These are phyloP conservation scores for Xylocampa areola DNA, from an alignment of 2,888 invertebrate species.

Conservation along the genomic window DNA sequence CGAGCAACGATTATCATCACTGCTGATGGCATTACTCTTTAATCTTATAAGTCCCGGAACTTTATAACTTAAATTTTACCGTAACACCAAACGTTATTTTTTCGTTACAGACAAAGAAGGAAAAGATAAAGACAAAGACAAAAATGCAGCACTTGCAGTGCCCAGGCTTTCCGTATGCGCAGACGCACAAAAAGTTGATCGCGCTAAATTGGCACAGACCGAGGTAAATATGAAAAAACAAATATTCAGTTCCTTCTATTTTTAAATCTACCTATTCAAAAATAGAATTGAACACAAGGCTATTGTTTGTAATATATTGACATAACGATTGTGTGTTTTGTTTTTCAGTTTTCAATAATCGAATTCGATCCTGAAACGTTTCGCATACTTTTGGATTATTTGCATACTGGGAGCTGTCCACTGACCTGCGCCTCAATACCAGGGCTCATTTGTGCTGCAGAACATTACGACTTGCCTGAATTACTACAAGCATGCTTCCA, in stretches of 20 bases:
- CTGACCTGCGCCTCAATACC: conserved; percentile 97
- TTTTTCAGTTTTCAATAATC: conserved; percentile 96
- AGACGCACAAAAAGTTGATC: conserved; percentile 97
- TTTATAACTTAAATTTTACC: neutral
- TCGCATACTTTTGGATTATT: conserved; percentile 96
- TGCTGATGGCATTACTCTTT: neutral
- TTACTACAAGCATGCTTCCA: conserved; percentile 98
- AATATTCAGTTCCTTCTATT: conserved; percentile 11
- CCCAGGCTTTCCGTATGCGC: conserved; percentile 97
- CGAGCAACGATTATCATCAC: conserved; percentile 18
- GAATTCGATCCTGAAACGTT: conserved; percentile 98
- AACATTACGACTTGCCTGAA: conserved; percentile 98
- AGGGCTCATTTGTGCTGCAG: conserved; percentile 97
- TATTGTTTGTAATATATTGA: conserved; percentile 12
- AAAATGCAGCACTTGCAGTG: conserved; percentile 94
- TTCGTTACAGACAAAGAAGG: conserved; percentile 92
- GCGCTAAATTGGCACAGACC: conserved; percentile 97
- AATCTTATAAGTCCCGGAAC: neutral
- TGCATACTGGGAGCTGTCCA: conserved; percentile 97
- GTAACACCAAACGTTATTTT: neutral
- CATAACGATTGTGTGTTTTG: conserved; percentile 29
- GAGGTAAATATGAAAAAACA: conserved; percentile 90
- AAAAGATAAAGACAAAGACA: conserved; percentile 94
- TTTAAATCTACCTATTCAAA: conserved; percentile 16
- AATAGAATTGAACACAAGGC: conserved; percentile 19